Percentiles rank a stretch among this genome's conserved stretches.
These are phyloP conservation scores for Brachyptera risi DNA, from an alignment of 2,888 invertebrate species.

Conservation along the genomic window DNA sequence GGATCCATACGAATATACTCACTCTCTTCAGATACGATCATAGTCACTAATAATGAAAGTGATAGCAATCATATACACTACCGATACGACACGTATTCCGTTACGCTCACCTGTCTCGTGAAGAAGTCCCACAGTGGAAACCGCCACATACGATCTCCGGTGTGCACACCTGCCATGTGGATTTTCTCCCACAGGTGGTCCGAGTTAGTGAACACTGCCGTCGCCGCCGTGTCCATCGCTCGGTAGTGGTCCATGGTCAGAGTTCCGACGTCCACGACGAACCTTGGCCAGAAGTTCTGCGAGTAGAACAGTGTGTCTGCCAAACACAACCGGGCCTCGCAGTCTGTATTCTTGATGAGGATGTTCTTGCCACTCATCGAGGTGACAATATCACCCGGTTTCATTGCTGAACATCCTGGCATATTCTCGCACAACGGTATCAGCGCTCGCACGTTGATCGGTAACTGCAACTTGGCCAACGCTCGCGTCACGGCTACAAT, in stretches of 20 bases:
- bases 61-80: no score
- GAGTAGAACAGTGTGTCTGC: slow-evolving; percentile 68
- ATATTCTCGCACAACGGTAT: slow-evolving; percentile 67
- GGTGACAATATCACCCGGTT: slow-evolving; percentile 67
- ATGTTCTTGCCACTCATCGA: slow-evolving; percentile 70
- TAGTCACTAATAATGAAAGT: no score
- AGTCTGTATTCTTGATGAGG: slow-evolving; percentile 66
- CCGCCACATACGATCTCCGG: slow-evolving; percentile 68
- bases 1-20: no score
- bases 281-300: slow-evolving; percentile 53
- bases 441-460: slow-evolving; percentile 57
- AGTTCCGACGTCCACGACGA: slow-evolving; percentile 63
- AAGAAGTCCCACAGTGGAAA: slow-evolving; percentile 64
- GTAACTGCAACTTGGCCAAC: slow-evolving; percentile 52
- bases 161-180: slow-evolving; percentile 52
- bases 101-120: slow-evolving; percentile 48
- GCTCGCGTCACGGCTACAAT: slow-evolving; percentile 56
- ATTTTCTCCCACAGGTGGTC: slow-evolving; percentile 51
- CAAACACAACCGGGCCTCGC: slow-evolving; percentile 63
- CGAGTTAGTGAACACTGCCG: slow-evolving; percentile 61
- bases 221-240: slow-evolving; percentile 56
- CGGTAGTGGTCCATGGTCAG: slow-evolving; percentile 59
- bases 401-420: slow-evolving; percentile 60
- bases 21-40: no score
- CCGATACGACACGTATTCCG: no score